Evolutionary conservation across 2,888 invertebrate species (phyloP).

Genomic region (Ormyrus labotus): DNA sequence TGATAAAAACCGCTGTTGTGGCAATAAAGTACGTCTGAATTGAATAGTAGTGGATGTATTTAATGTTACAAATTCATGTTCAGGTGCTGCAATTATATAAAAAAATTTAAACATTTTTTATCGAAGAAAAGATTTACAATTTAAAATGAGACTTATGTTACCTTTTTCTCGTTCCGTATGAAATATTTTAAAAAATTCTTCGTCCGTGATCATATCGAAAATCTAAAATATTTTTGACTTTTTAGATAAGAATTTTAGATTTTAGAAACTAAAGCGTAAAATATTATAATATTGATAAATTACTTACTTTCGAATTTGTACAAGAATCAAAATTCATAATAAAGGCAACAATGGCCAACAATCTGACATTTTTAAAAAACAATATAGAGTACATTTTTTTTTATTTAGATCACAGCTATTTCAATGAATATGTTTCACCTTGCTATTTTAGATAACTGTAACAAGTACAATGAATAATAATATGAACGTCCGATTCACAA

Average conservation of each 20-base stretch:
- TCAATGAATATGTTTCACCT: background rate
- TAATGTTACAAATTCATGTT: conserved; percentile 40
- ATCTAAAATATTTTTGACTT: conserved; percentile 30
- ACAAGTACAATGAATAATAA: conserved; percentile 3
- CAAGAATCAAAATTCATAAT: background rate
- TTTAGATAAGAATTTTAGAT: background rate
- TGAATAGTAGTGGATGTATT: conserved; percentile 13
- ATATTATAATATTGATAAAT: background rate
- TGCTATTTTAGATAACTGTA: background rate
- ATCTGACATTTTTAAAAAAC: background rate
- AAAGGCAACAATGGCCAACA: background rate
- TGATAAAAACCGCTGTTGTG: conserved; percentile 42
- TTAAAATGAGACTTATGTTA: conserved; percentile 3
- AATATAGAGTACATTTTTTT: conserved; percentile 5
- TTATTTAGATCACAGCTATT: background rate
- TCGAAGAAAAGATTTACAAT: background rate
- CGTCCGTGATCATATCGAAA: conserved; percentile 42
- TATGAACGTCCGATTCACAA: conserved; percentile 15
- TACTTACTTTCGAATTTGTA: conserved; percentile 15
- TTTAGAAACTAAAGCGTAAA: background rate
- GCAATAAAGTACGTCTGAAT: conserved; percentile 21
- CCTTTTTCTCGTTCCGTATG: conserved; percentile 35
- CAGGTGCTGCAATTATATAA: conserved; percentile 31
- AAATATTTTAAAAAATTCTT: conserved; percentile 48
- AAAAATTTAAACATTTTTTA: background rate